Percentiles rank a stretch among this genome's conserved stretches.
phyloP scores from a whole-genome alignment of 1,140 invertebrate species.

The Aphaenogaster rudis region DNA sequence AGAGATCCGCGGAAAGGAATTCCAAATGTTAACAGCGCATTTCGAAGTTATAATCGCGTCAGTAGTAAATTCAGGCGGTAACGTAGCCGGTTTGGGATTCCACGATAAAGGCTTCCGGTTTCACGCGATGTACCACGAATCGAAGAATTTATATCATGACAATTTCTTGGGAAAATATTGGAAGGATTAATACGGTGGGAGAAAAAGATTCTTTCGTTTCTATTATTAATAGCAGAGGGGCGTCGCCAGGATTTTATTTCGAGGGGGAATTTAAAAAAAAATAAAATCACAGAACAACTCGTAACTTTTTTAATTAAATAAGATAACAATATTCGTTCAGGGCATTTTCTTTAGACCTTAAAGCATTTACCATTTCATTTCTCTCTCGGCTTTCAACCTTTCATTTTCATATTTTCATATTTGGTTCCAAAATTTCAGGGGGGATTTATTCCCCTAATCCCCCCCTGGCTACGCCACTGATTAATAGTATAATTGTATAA shows the following conservation, averaged over 20 bases:
- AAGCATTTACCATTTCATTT: no score
- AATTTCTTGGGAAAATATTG: slow-evolving; percentile 12
- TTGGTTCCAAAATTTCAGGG: no score
- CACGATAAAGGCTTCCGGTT: slow-evolving; percentile 30
- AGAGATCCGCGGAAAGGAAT: slow-evolving; percentile 20
- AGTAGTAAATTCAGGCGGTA: slow-evolving; percentile 6
- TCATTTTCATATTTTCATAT: no score
- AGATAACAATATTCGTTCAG: no score
- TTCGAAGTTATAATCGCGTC: slow-evolving; percentile 53
- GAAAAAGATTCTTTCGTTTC: not conserved
- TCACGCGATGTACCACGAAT: not conserved
- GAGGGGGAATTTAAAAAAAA: no score
- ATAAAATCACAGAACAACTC: no score
- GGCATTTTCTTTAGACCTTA: no score
- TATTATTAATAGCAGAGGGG: not conserved
- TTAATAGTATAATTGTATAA: not conserved
- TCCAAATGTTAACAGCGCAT: slow-evolving; percentile 28
- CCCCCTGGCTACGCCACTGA: no score
- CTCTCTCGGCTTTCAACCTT: no score
- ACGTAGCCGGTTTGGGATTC: slow-evolving; percentile 25
- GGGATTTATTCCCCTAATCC: no score
- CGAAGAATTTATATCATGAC: slow-evolving; percentile 33
- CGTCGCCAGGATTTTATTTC: no score
- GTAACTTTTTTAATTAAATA: no score
- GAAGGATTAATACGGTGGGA: not conserved